phyloP scores from a whole-genome alignment of 2,797 vertebrate species.

The Enteromius treurensis region DNA sequence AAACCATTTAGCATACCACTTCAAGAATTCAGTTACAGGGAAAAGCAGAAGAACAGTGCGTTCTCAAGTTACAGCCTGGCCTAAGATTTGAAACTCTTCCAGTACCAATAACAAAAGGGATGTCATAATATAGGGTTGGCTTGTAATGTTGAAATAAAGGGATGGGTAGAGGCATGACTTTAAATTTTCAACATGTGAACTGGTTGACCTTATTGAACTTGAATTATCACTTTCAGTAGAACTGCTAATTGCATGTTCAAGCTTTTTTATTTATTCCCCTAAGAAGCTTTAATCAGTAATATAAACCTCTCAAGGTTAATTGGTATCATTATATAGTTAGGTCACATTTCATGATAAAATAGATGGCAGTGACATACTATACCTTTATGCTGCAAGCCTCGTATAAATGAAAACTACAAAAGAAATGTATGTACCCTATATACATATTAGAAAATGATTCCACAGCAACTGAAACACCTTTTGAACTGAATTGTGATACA shows the following conservation, averaged over 20 bases:
- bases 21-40: not conserved
- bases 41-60: conserved; percentile 9
- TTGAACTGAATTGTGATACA: not conserved
- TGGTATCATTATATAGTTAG: not conserved
- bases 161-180: not conserved
- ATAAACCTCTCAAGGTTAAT: not conserved
- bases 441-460: not conserved
- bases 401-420: not conserved
- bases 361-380: not conserved
- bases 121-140: not conserved
- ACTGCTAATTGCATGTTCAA: not conserved
- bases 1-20: conserved; percentile 1
- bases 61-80: not conserved
- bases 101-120: not conserved
- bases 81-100: not conserved
- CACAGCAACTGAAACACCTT: no score
- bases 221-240: not conserved
- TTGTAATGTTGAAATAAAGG: not conserved
- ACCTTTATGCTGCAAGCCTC: not conserved
- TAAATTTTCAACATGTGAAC: not conserved
- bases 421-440: not conserved
- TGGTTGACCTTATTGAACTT: not conserved
- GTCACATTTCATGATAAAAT: not conserved
- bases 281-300: not conserved
- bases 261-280: not conserved